Evolutionary conservation across 2,113 vertebrate genomes (phyloP), one percentile per base, ranked within the genome.

Genomic region (Fregata magnificens): DNA sequence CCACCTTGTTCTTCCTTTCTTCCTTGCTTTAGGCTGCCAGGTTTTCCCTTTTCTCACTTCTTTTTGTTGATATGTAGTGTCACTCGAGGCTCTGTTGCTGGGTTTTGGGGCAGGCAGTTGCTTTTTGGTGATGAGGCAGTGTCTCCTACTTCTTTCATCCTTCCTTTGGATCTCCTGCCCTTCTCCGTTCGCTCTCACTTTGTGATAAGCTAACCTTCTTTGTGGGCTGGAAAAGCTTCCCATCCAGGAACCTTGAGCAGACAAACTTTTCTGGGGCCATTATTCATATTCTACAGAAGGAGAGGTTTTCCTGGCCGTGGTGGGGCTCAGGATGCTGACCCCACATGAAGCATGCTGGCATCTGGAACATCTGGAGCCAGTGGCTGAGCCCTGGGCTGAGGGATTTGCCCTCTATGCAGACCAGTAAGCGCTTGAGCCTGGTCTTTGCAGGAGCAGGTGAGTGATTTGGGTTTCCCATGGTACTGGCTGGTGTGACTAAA

Each of bases 1-100:
- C 56, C 42, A 40, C 65, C 56, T 28, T 72, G 49, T 91, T 67
- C 61, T 91, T 69, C 52, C 61, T 65, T 89, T 73, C 66, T 93
- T 97, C 61, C 90, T 95, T 90, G 56, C 52, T 87, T 84, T 34
- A 61, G 71, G 74, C 62, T 97, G 84, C 89, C 72, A 80, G 22
- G 14, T 78, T 84, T 89, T 82, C 52, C 34, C 26, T 77, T 71
- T 96, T 91, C 83, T 84, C 78, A 47, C 84, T 94, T 56, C 67
- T 55, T 91, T 94, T 83, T 94, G 47, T 94, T 91, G 84, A 11
- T 71, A 24, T 25, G 49, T 86, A 66, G 71, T 91, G 62, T 88
- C 22, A 81, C 82, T 90, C 2, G 9, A 78, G 86, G 71, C 49
- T 88, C 82, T 86, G 9, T 74, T 97, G 80, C 52, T 72, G n/a